Base-by-base conservation (phyloP, 2,113 vertebrate species). In the Stegastes partitus region DNA sequence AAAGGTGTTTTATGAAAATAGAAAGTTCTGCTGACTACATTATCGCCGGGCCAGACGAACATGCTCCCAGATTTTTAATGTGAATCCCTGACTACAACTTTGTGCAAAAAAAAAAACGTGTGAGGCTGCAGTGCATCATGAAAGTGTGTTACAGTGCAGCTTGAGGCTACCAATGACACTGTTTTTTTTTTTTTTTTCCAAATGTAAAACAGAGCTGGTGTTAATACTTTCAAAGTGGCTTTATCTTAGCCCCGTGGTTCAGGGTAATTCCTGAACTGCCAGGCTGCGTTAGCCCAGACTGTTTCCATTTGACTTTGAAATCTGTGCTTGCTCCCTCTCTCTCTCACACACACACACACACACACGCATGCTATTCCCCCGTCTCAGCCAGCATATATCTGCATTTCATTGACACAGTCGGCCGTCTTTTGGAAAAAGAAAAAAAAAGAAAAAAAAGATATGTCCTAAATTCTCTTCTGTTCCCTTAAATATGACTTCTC, bases 241-340 rank as follows among this genome's bases (percentile, higher is more conserved):
- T 75, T 59, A 73, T 81, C 37, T 66, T 31, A 57, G 51, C 54
- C 21, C 51, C 0, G 1, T 49, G 55, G 77, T 74, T 65, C 59
- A 21, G 62, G 37, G 68, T 85, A 68, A 82, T 86, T 78, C 68
- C 72, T 83, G 64, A 76, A 79, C 64, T 74, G 76, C 74, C 67
- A 77, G 58, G 68, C 66, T 61, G 54, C 4, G 21, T 84, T 79
- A 59, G 70, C 28, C 12, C 18, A 15, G 42, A 54, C 70, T 42
- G 39, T 55, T 74, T 84, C 67, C 31, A 61, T 73, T 79, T 79
- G 62, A 83, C 62, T 82, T 79, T 84, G 49, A 83, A 74, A 83
- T 73, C 14, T 54, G 11, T 37, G 45, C 56, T 56, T 11, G 4
- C 59, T 22, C 49, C 10, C 62, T 47, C 49, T 37, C 26, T 22